Evolutionary conservation across 1,140 invertebrate species (phyloP).

Genomic region (Zophobas morio): DNA sequence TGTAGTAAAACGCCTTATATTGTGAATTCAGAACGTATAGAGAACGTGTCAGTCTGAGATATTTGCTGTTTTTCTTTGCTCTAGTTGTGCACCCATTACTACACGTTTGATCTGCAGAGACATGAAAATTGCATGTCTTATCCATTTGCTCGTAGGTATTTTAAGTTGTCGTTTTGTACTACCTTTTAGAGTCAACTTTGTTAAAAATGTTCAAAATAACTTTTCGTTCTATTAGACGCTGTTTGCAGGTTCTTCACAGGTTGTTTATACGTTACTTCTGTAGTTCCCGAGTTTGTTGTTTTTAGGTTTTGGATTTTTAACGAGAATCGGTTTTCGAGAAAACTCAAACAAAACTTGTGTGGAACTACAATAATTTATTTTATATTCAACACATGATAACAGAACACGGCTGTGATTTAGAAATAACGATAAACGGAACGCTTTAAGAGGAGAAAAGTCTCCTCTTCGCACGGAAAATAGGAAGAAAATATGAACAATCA

Average conservation of each 20-base stretch:
- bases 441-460: neutral
- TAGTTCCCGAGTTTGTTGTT: conserved; percentile 15
- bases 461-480: neutral
- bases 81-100: conserved; percentile 29
- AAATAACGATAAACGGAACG: conserved; percentile 3
- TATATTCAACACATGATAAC: neutral
- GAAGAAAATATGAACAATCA: conserved; percentile 25
- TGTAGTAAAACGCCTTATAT: conserved; percentile 25
- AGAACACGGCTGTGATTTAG: neutral
- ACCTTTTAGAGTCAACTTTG: conserved; percentile 32
- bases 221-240: conserved; percentile 27
- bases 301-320: neutral
- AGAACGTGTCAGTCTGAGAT: conserved; percentile 42
- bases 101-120: conserved; percentile 45
- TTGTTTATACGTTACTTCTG: conserved; percentile 17
- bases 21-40: conserved; percentile 30
- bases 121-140: conserved; percentile 44
- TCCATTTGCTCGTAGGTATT: conserved; percentile 43
- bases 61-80: conserved; percentile 33
- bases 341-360: neutral
- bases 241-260: conserved; percentile 7
- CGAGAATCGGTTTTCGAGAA: neutral
- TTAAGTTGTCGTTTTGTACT: conserved; percentile 40
- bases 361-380: conserved; percentile 2
- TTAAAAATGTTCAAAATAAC: conserved; percentile 42